Conservation (phyloP, 1,140 invertebrate genomes). For the Drosophila bocqueti region DNA sequence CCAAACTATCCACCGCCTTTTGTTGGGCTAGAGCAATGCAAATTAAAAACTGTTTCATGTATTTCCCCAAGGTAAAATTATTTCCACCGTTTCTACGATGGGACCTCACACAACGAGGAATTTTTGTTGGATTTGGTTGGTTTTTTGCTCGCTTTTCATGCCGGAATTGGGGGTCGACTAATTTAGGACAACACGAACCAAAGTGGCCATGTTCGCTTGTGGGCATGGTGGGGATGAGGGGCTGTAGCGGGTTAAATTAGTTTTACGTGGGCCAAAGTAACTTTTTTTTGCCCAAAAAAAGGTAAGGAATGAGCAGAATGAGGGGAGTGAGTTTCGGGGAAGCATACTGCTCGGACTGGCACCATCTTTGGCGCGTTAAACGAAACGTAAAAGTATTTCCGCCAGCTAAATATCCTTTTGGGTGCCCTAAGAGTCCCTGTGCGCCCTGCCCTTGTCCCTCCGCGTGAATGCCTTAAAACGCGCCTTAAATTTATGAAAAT, state of each 20-base stretch:
- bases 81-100: slow-evolving; percentile 53
- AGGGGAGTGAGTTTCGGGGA: neutral
- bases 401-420: slow-evolving; percentile 83
- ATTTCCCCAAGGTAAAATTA: slow-evolving; percentile 82
- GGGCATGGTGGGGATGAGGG: slow-evolving; percentile 10
- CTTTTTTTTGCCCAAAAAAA: slow-evolving; percentile 41
- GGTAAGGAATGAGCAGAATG: neutral
- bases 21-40: slow-evolving; percentile 70
- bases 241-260: slow-evolving; percentile 77
- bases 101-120: slow-evolving; percentile 9
- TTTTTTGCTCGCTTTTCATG: slow-evolving; percentile 40
- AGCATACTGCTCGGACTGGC: slow-evolving; percentile 26
- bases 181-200: slow-evolving; percentile 80
- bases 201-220: slow-evolving; percentile 70
- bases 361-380: slow-evolving; percentile 80
- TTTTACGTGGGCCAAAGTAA: slow-evolving; percentile 75
- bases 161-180: slow-evolving; percentile 68
- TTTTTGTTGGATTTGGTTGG: slow-evolving; percentile 47
- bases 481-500: slow-evolving; percentile 82
- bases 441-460: slow-evolving; percentile 2
- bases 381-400: slow-evolving; percentile 83
- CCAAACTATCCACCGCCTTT: slow-evolving; percentile 70
- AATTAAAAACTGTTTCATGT: slow-evolving; percentile 83
- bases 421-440: slow-evolving; percentile 68
- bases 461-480: slow-evolving; percentile 54